Evolutionary conservation across 2,113 vertebrate genomes (phyloP), one percentile per base, ranked within the genome.

Genomic region (Hemibates koningsi): DNA sequence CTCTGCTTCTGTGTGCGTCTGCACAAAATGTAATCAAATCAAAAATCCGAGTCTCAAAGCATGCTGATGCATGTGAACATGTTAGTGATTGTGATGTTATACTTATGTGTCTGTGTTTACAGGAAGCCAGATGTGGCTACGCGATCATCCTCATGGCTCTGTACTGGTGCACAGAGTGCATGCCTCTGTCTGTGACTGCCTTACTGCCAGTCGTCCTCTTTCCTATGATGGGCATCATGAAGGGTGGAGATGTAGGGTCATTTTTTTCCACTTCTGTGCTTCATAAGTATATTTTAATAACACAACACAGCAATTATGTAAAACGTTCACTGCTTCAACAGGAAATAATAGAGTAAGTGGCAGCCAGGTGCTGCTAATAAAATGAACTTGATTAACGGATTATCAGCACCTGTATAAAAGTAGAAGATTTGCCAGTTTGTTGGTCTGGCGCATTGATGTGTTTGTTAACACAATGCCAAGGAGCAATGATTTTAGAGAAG

Each of bases 191-290:
- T 1, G 86, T 98, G 90, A 99, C 99, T 0, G 97, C 97, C 16
- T 83, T 99, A 8, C 90, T 99, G 6, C 99, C 99, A 0, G 84
- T 98, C 24, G 1, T 99, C 83, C 92, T 99, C 3, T 99, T 98
- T 91, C 99, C 99, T 1, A 92, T 99, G 71, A 97, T 99, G 97
- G 97, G 96, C 59, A 97, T 99, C 93, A 98, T 99, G 98, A 89
- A 97, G 6, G 97, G 98, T 6, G 93, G 88, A 12, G 38, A 86
- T 93, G 99, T 99, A 96, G 94, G 89, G 17, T 34, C 9, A n/a
- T 41, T 16, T 53, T 56, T 83, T 86, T 41, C 34, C 4, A 12
- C 16, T 32, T 32, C 34, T 73, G 24, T 83, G 14, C 29, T 66
- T 57, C 29, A 53, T 79, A 21, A 52, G 34, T 66, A 66, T 66